Percentiles rank a stretch among this genome's conserved stretches.
Evolutionary conservation across 2,888 invertebrate genomes (phyloP).

Genomic region (Lagria hirta): DNA sequence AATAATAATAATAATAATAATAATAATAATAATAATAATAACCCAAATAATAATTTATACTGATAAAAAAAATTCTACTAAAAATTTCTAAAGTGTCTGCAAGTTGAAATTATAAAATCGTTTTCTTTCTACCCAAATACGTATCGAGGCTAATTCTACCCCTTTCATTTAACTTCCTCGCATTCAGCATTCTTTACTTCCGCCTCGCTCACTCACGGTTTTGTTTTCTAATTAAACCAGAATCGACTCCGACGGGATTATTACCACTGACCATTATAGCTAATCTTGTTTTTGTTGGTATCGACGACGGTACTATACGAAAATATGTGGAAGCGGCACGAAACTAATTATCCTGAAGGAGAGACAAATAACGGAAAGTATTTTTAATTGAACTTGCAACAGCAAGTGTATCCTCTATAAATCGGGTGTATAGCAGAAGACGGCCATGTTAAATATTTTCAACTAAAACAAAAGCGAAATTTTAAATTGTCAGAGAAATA

Average conservation of each 20-base stretch:
- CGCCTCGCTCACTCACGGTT: conserved; percentile 34
- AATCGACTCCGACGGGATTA: conserved; percentile 17
- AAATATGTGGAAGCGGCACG: conserved; percentile 5
- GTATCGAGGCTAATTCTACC: conserved; percentile 32
- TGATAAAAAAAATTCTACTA: no score
- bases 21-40: no score
- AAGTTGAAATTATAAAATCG: conserved; percentile 38
- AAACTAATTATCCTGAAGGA: conserved; percentile 6
- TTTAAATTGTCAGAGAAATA: conserved; percentile 13
- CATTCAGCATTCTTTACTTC: conserved; percentile 38
- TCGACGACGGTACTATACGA: conserved; percentile 1
- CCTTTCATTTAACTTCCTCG: conserved; percentile 31
- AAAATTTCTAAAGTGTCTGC: conserved; percentile 32
- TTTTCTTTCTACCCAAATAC: conserved; percentile 34
- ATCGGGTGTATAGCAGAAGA: no score
- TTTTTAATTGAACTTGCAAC: no score
- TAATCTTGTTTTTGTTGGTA: conserved; percentile 15
- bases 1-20: no score
- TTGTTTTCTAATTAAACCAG: conserved; percentile 34
- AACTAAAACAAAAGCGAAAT: no score
- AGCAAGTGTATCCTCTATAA: no score
- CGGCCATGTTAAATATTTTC: no score
- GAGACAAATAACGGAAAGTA: no score
- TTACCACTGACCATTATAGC: conserved; percentile 13
- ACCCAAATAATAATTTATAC: no score